Base-by-base conservation (phyloP, 2,113 vertebrate species). In the Chascanopsetta lugubris region DNA sequence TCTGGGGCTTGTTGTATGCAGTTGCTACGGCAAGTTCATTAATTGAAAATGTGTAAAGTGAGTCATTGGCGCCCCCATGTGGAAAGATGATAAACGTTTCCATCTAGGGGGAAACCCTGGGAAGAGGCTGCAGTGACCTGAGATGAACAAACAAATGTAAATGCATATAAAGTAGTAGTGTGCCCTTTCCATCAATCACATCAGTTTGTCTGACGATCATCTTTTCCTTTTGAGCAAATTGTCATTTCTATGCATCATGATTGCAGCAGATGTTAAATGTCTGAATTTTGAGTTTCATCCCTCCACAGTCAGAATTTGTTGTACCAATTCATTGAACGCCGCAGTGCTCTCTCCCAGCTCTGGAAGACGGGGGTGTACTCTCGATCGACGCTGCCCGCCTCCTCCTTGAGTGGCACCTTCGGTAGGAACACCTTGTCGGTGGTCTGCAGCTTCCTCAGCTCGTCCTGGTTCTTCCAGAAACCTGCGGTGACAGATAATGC, bases 321-420 rank as follows among this genome's bases (percentile, higher is more conserved):
- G 82, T 99, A 97, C 95, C 95, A 95, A 51, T 94, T 86, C 90
- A 95, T 93, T 38, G 94, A 97, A 61, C 89, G 86, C 7, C 82
- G 88, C 49, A 95, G 89, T 0, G 96, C 97, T 70, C 89, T 88
- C 42, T 95, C 92, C 97, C 97, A 99, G 67, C 87, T 93, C 71
- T 93, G 92, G 82, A 98, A 90, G 38, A 87, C 77, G 5, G 69
- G 63, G 61, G 61, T 80, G 70, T 96, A 97, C 10, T 94, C 88
- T 65, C 84, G 57, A 0, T 11, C 48, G 0, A 24, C 45, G 6
- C 25, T 46, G 12, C 7, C 12, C 0, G 12, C 8, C 1, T 57
- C 21, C 2, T 65, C 51, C 85, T 55, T 55, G 4, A 13, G 3
- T 69, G 60, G 70, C 84, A 47, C 85, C 9, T 10, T 87, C 8